Evolutionary conservation across 2,797 vertebrate species (phyloP).

Genomic region (Pagetopsis macropterus): DNA sequence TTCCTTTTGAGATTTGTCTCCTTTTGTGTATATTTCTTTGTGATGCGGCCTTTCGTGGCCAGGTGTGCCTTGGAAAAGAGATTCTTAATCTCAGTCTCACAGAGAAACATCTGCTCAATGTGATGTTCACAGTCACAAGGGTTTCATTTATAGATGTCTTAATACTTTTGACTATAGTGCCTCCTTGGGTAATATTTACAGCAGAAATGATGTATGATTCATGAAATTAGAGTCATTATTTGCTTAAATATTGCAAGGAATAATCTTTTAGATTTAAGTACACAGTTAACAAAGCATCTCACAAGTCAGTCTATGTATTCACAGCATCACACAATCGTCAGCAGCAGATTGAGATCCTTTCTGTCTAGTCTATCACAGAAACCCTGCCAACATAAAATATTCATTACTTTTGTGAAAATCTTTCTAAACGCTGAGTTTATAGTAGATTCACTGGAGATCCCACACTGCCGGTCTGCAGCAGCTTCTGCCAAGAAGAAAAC

Average conservation of each 20-base stretch:
- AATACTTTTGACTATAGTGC: background rate
- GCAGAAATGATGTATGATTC: background rate
- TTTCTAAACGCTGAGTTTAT: constrained; percentile 20
- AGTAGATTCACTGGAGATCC: constrained; percentile 13
- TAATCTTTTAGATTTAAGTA: background rate
- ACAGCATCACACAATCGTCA: background rate
- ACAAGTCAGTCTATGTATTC: background rate
- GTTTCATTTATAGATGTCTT: background rate
- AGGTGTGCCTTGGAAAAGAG: too few relatives aligned
- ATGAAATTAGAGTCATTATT: background rate
- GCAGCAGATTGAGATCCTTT: background rate
- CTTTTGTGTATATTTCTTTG: too few relatives aligned
- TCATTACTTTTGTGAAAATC: constrained; percentile 22
- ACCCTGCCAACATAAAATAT: constrained; percentile 14
- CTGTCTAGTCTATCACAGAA: background rate
- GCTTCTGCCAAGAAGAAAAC: constrained; percentile 53
- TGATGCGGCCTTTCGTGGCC: too few relatives aligned
- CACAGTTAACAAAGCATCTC: background rate
- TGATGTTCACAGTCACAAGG: background rate
- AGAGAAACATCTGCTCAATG: too few relatives aligned
- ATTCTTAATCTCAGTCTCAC: too few relatives aligned
- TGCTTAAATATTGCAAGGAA: background rate
- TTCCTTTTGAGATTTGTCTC: too few relatives aligned
- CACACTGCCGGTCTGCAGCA: constrained; percentile 25
- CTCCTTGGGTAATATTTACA: background rate